Evolutionary conservation across 2,888 invertebrate species (phyloP), one percentile per base, ranked within the genome.

Genomic region (Agrochola macilenta): DNA sequence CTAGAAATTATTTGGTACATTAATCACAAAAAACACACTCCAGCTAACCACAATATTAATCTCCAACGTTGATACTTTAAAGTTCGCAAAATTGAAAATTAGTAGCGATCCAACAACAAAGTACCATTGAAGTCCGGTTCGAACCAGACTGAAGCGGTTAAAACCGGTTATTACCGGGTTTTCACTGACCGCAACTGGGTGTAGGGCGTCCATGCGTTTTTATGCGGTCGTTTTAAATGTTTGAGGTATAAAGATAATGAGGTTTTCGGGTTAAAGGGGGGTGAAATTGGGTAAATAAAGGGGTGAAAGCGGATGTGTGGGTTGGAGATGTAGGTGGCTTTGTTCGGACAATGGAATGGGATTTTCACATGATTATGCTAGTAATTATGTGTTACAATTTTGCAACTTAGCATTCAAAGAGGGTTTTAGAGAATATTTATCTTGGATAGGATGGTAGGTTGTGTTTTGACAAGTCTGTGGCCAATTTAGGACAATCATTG

Each of bases 141-240:
- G 61, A 79, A 82, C 82, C 84, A 90, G 90, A 84, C 85, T 79
- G 83, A 64, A 82, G 78, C 83, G 76, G 86, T 83, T 79, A 69
- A 69, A 79, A 87, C 90, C 86, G 89, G 91, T 92, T 93, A 92
- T 91, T 90, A 91, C 93, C 91, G 90, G 92, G 92, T 90, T 92
- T 85, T 80, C 82, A 89, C 93, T 92, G 76, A 85, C 88, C 85
- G 75, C 85, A 79, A 79, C 79, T 49, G 77, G 61, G 30, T 66
- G 72, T 89, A 87, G 87, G 88, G 88, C 87, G 90, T 80, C 90
- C 89, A 90, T 89, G 82, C 81, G 87, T 90, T 91, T 91, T 91
- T 91, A 91, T 89, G 88, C 81, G 76, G 82, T 82, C 86, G 82
- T 82, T 85, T 78, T 81, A 85, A 87, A 87, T 87, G 87, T 88